Evolutionary conservation across 2,797 vertebrate species (phyloP), one percentile per base, ranked within the genome.

Genomic region (Carduelis carduelis): DNA sequence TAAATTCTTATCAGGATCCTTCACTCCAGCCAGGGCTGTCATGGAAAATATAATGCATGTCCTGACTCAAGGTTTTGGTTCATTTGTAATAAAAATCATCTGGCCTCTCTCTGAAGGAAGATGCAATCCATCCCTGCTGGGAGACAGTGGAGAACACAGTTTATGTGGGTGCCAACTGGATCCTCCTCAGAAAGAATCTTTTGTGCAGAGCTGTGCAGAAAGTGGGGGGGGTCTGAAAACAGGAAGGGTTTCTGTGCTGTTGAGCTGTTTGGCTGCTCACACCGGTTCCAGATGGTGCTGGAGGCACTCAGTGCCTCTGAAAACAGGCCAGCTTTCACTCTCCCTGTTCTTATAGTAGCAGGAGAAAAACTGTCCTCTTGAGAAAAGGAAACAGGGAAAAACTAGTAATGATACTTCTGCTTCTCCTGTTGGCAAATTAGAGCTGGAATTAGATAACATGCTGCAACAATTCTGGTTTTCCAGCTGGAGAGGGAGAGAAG

Each of bases 61-160:
- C 89, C 89, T 89, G 87, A 87, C 79, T 94, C 93, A 96, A 96
- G 96, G 82, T 71, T 96, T 95, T 94, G 83, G 83, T 96, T 92
- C 93, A 50, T 75, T 94, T 92, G 75, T 87, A 96, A 96, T 94
- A 93, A 95, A 93, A 92, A 63, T 96, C 69, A 89, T 95, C 92
- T 93, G 84, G 89, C 82, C 72, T 89, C 71, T 69, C 87, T 95
- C 95, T 65, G 87, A 76, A 93, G 91, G 84, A 86, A 85, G 81
- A 93, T 11, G 53, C 82, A 96, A 95, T 95, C 68, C 68, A 83
- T 95, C 78, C 80, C 81, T 72, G n/a, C 21, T 21, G 84, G 86
- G 69, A 95, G 75, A 93, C 71, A 83, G 75, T 8, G 77, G 83
- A 90, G 93, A 96, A 94, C 53, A 30, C 4, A 68, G 87, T 87